phyloP scores from a whole-genome alignment of 2,113 vertebrate species.

The Daphoenositta chrysoptera region DNA sequence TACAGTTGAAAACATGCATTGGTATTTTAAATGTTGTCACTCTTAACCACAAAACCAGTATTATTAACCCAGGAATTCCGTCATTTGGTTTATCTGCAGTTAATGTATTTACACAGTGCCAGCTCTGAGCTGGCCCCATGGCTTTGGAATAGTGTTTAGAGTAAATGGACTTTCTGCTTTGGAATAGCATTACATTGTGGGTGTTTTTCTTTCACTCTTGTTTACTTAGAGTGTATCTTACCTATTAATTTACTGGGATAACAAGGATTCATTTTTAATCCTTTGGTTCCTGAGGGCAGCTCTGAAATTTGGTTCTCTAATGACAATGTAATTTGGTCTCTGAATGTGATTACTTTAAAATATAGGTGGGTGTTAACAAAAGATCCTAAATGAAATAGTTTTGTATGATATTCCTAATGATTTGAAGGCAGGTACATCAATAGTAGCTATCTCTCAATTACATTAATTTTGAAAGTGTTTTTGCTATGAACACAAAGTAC shows the following conservation, averaged over 20 bases:
- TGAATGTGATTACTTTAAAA: background rate
- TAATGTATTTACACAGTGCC: background rate
- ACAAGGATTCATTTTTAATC: background rate
- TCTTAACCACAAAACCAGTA: background rate
- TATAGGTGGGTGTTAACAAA: background rate
- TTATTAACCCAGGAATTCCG: background rate
- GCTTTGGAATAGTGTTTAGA: background rate
- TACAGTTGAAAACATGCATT: background rate
- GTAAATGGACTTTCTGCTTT: background rate
- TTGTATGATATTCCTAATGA: background rate
- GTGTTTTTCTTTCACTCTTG: background rate
- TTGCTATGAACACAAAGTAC: conserved; percentile 34
- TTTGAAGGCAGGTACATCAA: background rate
- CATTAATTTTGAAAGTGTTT: conserved; percentile 33
- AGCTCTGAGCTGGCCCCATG: background rate
- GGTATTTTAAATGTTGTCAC: background rate
- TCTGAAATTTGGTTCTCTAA: background rate
- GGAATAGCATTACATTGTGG: background rate
- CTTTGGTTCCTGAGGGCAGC: background rate
- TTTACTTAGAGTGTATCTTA: background rate
- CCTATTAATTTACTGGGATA: background rate
- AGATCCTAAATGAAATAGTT: background rate
- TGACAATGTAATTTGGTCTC: background rate
- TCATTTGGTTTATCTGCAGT: background rate
- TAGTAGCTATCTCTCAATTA: background rate